Evolutionary conservation across 2,113 vertebrate species (phyloP).

Genomic region (Cyprinodon variegatus): DNA sequence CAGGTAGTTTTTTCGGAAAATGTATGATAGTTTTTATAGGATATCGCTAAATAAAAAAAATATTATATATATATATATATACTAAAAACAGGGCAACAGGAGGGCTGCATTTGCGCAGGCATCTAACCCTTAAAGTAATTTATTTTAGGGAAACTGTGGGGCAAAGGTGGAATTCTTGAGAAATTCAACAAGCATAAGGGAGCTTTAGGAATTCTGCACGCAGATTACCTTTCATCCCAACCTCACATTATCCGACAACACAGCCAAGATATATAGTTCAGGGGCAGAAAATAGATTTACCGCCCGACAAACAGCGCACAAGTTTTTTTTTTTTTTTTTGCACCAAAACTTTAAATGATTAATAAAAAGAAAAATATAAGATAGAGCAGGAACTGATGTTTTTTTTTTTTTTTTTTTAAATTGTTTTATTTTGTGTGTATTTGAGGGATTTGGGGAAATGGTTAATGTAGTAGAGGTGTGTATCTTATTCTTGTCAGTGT

Average conservation of each 20-base stretch:
- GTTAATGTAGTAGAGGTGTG: neutral
- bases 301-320: conserved; percentile 60
- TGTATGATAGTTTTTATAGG: conserved; percentile 26
- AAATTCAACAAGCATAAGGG: conserved; percentile 76
- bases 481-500: neutral
- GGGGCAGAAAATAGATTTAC: conserved; percentile 70
- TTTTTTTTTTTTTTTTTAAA: too few species aligned
- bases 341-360: conserved; percentile 43
- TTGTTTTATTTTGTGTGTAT: neutral
- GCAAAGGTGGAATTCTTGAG: conserved; percentile 78
- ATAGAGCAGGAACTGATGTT: neutral
- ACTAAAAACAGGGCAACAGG: conserved; percentile 14
- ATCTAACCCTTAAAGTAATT: conserved; percentile 71
- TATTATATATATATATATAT: neutral
- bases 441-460: neutral
- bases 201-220: conserved; percentile 77
- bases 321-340: conserved; percentile 19
- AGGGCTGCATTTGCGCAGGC: conserved; percentile 39
- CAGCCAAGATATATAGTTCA: conserved; percentile 70
- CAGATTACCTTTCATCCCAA: conserved; percentile 79
- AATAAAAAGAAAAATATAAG: conserved; percentile 15
- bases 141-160: conserved; percentile 76
- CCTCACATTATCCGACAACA: conserved; percentile 76
- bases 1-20: conserved; percentile 23
- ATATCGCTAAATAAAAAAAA: conserved; percentile 28